Percentiles rank a stretch among this genome's conserved stretches.
phyloP scores from a whole-genome alignment of 1,140 invertebrate species.

The Musca domestica region DNA sequence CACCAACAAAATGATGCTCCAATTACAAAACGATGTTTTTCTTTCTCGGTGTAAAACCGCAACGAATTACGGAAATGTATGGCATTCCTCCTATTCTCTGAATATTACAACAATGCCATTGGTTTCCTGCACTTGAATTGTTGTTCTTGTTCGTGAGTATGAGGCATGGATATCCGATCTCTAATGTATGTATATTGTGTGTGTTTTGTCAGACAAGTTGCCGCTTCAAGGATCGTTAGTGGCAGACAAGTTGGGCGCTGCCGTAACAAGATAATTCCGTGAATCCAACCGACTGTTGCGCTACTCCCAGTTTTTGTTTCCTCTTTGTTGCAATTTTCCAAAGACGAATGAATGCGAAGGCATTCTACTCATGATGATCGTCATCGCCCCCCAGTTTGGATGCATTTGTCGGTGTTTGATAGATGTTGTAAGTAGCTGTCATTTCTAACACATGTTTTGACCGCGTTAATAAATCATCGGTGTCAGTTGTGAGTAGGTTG shows the following conservation, averaged over 20 bases:
- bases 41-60: not conserved
- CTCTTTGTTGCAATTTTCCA: not conserved
- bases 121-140: not conserved
- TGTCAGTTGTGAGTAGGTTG: conserved; percentile 32
- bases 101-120: not conserved
- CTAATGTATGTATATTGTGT: conserved; percentile 9
- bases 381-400: conserved; percentile 24
- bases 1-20: not conserved
- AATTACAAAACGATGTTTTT: conserved; percentile 5
- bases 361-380: not conserved
- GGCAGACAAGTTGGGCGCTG: conserved; percentile 53
- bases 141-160: not conserved
- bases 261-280: conserved; percentile 35
- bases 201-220: conserved; percentile 45
- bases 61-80: conserved; percentile 22
- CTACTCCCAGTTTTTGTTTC: not conserved
- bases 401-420: conserved; percentile 34
- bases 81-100: not conserved
- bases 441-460: conserved; percentile 54
- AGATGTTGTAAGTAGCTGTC: conserved; percentile 53
- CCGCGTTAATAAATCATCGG: conserved; percentile 51
- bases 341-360: no score
- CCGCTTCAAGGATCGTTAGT: conserved; percentile 46
- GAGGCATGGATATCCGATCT: conserved; percentile 1
- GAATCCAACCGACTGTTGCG: conserved; percentile 25